Base-by-base conservation (phyloP, 2,113 vertebrate species). In the Prolemur simus region DNA sequence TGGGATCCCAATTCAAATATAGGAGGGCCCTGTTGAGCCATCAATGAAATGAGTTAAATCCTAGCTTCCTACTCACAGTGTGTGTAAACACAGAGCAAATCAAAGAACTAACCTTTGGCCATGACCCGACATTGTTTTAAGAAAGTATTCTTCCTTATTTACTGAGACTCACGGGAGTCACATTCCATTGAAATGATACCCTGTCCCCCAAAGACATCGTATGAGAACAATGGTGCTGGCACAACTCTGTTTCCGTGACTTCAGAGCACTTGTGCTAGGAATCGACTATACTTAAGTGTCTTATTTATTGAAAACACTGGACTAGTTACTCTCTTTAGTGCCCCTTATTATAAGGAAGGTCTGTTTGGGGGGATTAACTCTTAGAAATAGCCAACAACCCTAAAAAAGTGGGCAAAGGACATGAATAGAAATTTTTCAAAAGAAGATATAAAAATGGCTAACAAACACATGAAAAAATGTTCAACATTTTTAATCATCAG, bases 211-310 rank as follows among this genome's bases (percentile, higher is more conserved):
- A 81, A 76, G 60, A 71, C 49, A 63, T 8, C 11, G 4, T 1
- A 20, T 7, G 6, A 63, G 49, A 47, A 42, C 0, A 17, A 0
- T 1, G 15, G 25, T 7, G 7, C 9, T 11, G 5, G 69, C 2
- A 12, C 21, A 32, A 23, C 21, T 8, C 21, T 73, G 3, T 0
- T 29, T 3, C 2, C 25, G 54, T 29, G 39, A 45, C 39, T 93
- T 82, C 7, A 58, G 45, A 60, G 11, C 37, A 54, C 13, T 25
- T 66, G 29, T n/a, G 8, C 15, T 37, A 66, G 23, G 45, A 78
- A 45, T 74, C 39, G n/a, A 32, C 73, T 52, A 52, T 5, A 6
- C 4, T 3, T 34, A 63, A 78, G 21, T 20, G 29, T 54, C 14
- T 58, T 39, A 14, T 37, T 74, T 86, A 32, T 69, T 96, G 47